These are phyloP conservation scores for Desmodus rotundus DNA, from an alignment of 2,113 vertebrate genomes.

Conservation along the genomic window DNA sequence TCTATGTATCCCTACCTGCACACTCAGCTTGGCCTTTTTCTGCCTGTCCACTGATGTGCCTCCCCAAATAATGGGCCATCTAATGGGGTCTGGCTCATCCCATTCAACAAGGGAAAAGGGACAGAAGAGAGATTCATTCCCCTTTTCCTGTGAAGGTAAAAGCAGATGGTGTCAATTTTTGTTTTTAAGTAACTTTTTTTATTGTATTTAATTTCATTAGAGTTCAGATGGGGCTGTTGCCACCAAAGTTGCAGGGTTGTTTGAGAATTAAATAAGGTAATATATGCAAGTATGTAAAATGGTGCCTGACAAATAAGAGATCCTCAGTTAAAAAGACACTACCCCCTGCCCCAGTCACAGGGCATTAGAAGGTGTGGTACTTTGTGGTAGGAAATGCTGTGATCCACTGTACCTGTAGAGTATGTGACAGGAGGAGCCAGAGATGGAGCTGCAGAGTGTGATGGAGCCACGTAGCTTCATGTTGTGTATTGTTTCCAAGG, in stretches of 20 bases:
- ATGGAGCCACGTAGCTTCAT: neutral
- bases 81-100: neutral
- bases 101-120: neutral
- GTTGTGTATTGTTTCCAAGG: neutral
- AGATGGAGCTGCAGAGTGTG: neutral
- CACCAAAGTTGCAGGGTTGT: neutral
- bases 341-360: neutral
- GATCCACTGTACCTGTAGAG: neutral
- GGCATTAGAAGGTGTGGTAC: neutral
- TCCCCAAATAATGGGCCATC: rapidly evolving
- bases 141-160: neutral
- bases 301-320: neutral
- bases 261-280: neutral
- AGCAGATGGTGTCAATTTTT: neutral
- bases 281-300: neutral
- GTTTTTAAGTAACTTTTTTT: neutral
- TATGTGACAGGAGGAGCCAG: neutral
- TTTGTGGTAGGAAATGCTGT: neutral
- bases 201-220: neutral
- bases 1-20: neutral
- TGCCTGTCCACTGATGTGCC: too few species aligned
- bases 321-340: neutral
- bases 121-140: neutral
- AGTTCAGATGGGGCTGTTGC: neutral
- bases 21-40: neutral